Conservation (phyloP, 2,888 invertebrate genomes). For the Leptarthrus brevirostris region DNA sequence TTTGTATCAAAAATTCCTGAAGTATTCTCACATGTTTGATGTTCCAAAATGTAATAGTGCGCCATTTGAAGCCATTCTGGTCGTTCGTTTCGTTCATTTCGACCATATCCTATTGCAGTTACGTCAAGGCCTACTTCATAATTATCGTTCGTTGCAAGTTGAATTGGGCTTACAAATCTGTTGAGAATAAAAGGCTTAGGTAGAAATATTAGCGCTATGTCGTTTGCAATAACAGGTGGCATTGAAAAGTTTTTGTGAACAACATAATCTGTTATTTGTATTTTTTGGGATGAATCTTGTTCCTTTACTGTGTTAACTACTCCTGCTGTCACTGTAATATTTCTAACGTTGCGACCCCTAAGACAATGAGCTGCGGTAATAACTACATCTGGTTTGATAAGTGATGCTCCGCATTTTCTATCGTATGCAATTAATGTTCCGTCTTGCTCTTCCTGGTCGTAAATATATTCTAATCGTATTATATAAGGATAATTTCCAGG, state of each 20-base stretch:
- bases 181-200: background rate
- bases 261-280: background rate
- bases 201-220: background rate
- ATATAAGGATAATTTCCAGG: background rate
- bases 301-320: background rate
- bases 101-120: slow-evolving; percentile 4
- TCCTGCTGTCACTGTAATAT: background rate
- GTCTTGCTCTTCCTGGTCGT: too few relatives aligned
- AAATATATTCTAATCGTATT: too few relatives aligned
- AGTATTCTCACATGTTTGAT: background rate
- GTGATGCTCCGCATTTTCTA: background rate
- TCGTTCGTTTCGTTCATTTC: background rate
- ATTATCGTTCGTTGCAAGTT: background rate
- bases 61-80: background rate
- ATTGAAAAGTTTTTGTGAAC: background rate
- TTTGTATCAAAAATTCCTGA: background rate
- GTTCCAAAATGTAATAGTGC: background rate
- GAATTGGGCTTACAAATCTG: background rate
- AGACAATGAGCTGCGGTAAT: slow-evolving; percentile 11
- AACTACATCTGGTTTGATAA: background rate
- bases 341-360: too few relatives aligned
- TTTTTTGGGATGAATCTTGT: background rate
- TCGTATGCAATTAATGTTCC: background rate
- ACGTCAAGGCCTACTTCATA: background rate
- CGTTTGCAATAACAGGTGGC: background rate